These are phyloP conservation scores for Cardiocondyla obscurior DNA, from an alignment of 1,140 invertebrate species.

Conservation along the genomic window DNA sequence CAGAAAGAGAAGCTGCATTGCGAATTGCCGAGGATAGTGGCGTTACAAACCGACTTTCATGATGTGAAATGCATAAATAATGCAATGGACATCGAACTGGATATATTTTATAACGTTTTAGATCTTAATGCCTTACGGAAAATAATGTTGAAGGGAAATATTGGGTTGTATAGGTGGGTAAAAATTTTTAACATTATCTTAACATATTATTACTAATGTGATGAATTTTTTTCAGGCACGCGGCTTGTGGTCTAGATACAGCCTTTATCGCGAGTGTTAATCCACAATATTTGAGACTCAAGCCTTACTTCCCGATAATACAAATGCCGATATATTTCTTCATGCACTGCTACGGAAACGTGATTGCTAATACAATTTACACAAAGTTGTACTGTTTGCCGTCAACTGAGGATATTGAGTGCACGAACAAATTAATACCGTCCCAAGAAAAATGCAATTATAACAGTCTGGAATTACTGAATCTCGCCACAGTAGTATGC, in stretches of 20 bases:
- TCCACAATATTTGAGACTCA: slow-evolving; percentile 26
- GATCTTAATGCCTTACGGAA: slow-evolving; percentile 77
- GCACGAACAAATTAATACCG: slow-evolving; percentile 5
- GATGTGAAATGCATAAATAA: slow-evolving; percentile 63
- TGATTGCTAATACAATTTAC: slow-evolving; percentile 56
- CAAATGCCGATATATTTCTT: slow-evolving; percentile 74
- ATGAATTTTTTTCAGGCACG: slow-evolving; percentile 65
- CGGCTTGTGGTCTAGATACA: slow-evolving; percentile 69
- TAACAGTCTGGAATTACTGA: slow-evolving; percentile 70
- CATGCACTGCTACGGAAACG: slow-evolving; percentile 72
- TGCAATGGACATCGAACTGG: slow-evolving; percentile 71
- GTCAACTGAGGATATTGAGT: slow-evolving; percentile 30
- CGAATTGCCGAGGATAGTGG: slow-evolving; percentile 69
- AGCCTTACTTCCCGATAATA: slow-evolving; percentile 69
- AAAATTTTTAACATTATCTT: not conserved
- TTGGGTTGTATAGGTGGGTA: slow-evolving; percentile 59
- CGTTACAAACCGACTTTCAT: slow-evolving; percentile 54
- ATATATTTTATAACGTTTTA: slow-evolving; percentile 72
- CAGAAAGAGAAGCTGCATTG: slow-evolving; percentile 66
- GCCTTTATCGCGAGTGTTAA: slow-evolving; percentile 52
- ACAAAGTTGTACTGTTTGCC: slow-evolving; percentile 51
- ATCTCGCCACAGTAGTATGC: slow-evolving; percentile 49
- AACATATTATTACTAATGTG: not conserved
- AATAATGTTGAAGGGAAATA: slow-evolving; percentile 68
- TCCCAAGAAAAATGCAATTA: slow-evolving; percentile 42